Base-by-base conservation (phyloP, 1,140 invertebrate genomes). In the Drosophila parabipectinata region DNA sequence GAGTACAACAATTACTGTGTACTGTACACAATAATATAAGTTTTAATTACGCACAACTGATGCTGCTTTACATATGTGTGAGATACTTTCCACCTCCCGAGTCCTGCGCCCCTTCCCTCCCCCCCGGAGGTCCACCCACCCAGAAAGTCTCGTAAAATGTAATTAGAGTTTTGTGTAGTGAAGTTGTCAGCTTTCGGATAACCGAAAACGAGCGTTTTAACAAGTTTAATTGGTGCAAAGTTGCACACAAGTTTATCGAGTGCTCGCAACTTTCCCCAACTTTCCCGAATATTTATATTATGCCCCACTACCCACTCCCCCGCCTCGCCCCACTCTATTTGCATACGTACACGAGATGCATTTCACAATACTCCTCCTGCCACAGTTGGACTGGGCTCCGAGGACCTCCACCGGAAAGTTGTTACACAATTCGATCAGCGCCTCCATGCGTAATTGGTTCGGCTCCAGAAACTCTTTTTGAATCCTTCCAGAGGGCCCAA, bases 221-320 rank as follows among this genome's bases (percentile, higher is more conserved):
- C 83, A 88, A 88, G 83, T 88, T 88, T 88, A 88, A 88, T 88
- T 88, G 83, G 83, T 82, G 83, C 79, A 88, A 89, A 88, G 83
- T 88, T 88, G 53, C 76, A 54, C 83, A 77, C 79, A 88, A 88
- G 84, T 88, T 88, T 64, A 64, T 72, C 73, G 72, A 74, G 78
- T 68, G 73, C 39, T 47, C 60, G 4, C 51, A 53, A 53, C 51
- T 34, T 41, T 39, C 28, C 48, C 39, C 74, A 77, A 78, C 75
- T 74, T 74, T 74, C 15, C 8, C 5, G 60, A 66, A 87, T 67
- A 77, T 87, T 88, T 66, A 24, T 56, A 47, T 37, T 37, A 12
- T 12, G 34, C 9, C 12, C 9, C 12, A 10, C 34, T 3, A 10
- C 3, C 0, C 34, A 3, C 9, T 10, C 9, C 34, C 9, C 32